phyloP scores from a whole-genome alignment of 2,888 invertebrate genomes.

The Polyommatus icarus region DNA sequence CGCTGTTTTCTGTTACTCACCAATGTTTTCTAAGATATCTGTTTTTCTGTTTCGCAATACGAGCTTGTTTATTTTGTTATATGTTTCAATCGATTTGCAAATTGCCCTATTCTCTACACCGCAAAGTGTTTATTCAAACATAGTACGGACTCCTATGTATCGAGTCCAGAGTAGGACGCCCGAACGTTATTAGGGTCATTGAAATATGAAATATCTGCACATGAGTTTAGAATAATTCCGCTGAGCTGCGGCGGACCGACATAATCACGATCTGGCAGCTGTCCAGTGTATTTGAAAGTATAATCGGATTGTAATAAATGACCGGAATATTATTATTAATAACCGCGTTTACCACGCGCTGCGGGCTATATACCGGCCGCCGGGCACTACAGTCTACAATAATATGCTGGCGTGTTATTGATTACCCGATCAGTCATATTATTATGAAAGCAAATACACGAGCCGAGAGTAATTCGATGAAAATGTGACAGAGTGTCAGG shows the following conservation, averaged over 20 bases:
- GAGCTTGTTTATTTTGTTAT: not conserved
- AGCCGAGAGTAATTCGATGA: not conserved
- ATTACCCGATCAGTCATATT: not conserved
- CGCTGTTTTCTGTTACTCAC: not conserved
- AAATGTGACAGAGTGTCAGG: not conserved
- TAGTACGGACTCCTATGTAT: not conserved
- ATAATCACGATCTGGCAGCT: conserved; percentile 13
- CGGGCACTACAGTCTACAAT: not conserved
- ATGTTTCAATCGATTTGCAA: not conserved
- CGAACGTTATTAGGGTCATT: conserved; percentile 17
- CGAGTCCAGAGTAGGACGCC: not conserved
- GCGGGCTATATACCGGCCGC: not conserved
- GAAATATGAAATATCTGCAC: conserved; percentile 21
- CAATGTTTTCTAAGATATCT: not conserved
- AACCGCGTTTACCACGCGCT: not conserved
- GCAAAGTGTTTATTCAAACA: not conserved
- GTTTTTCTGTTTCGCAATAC: not conserved
- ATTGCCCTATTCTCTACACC: not conserved
- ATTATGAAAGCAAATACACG: not conserved
- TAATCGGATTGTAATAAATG: conserved; percentile 17
- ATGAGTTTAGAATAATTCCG: conserved; percentile 3
- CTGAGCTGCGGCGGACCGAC: not conserved
- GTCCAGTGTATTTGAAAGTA: conserved; percentile 16
- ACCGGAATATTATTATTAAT: conserved; percentile 17
- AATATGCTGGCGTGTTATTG: not conserved